Evolutionary conservation across 2,113 vertebrate species (phyloP).

Genomic region (Microcebus tavaratra): DNA sequence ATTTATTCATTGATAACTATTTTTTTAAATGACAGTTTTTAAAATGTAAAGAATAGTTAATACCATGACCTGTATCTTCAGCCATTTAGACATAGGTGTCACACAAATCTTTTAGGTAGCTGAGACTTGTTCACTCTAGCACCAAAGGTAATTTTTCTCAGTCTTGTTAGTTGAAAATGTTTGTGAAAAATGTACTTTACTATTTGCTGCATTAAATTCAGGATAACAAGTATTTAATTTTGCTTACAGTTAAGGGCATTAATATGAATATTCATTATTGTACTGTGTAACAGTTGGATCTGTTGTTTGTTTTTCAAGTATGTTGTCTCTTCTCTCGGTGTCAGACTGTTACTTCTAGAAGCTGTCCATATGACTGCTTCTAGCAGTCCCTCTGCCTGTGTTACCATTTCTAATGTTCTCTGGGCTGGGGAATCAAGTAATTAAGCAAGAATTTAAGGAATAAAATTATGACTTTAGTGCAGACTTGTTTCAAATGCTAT

Average conservation of each 20-base stretch:
- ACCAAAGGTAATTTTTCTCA: conserved; percentile 37
- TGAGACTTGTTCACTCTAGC: neutral
- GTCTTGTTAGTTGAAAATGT: conserved; percentile 37
- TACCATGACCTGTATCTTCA: neutral
- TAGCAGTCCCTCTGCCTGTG: neutral
- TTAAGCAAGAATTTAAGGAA: conserved; percentile 32
- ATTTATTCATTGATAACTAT: neutral
- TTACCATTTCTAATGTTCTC: conserved; percentile 41
- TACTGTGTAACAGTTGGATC: neutral
- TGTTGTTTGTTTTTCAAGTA: conserved; percentile 29
- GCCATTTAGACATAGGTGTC: neutral
- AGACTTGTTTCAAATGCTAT: conserved; percentile 8
- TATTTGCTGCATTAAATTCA: neutral
- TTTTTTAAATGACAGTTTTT: conserved; percentile 16
- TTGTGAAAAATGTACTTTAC: neutral
- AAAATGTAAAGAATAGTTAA: conserved; percentile 28
- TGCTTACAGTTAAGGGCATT: neutral
- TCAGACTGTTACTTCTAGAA: conserved; percentile 36
- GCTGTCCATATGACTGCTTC: neutral
- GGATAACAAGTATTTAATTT: conserved; percentile 33
- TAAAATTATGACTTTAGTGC: neutral
- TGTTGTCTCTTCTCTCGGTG: neutral
- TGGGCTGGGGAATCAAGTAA: conserved; percentile 10
- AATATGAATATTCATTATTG: neutral
- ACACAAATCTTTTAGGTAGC: conserved; percentile 14